phyloP scores from a whole-genome alignment of 2,113 vertebrate genomes.

The Hypocryptadius cinnamomeus region DNA sequence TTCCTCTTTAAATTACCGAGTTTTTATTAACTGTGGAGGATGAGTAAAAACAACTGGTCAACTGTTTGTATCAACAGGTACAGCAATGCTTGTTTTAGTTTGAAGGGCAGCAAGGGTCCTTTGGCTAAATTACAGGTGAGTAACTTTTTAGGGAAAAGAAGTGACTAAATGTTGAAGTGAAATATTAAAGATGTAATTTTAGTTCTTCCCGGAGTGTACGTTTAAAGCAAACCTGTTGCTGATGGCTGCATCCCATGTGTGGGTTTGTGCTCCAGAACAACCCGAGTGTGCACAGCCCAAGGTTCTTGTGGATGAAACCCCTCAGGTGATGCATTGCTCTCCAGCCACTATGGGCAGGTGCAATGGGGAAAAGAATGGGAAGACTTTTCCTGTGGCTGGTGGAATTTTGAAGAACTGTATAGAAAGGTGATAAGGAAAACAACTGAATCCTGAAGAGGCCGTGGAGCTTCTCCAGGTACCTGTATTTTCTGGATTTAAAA shows the following conservation, averaged over 20 bases:
- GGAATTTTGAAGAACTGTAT: neutral
- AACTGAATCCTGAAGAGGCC: neutral
- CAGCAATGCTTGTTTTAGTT: neutral
- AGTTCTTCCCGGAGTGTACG: accelerated
- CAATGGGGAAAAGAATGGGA: neutral
- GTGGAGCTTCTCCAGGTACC: neutral
- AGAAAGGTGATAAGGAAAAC: neutral
- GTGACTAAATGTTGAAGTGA: neutral
- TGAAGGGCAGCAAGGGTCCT: neutral
- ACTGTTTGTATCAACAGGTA: neutral
- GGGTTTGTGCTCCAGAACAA: neutral
- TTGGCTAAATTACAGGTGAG: neutral
- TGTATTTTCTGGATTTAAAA: neutral
- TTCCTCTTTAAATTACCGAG: neutral
- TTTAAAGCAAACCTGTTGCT: neutral
- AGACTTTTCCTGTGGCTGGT: neutral
- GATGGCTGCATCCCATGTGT: neutral
- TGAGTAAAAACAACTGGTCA: neutral
- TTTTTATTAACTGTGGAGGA: neutral
- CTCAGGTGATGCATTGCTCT: neutral
- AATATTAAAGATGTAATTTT: neutral
- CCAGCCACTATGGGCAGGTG: neutral
- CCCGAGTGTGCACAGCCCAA: neutral
- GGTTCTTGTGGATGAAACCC: neutral
- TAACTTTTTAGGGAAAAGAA: neutral